Percentiles rank a stretch among this genome's conserved stretches.
Conservation (phyloP, 2,797 vertebrate species). For the Chiroxiphia lanceolata region DNA sequence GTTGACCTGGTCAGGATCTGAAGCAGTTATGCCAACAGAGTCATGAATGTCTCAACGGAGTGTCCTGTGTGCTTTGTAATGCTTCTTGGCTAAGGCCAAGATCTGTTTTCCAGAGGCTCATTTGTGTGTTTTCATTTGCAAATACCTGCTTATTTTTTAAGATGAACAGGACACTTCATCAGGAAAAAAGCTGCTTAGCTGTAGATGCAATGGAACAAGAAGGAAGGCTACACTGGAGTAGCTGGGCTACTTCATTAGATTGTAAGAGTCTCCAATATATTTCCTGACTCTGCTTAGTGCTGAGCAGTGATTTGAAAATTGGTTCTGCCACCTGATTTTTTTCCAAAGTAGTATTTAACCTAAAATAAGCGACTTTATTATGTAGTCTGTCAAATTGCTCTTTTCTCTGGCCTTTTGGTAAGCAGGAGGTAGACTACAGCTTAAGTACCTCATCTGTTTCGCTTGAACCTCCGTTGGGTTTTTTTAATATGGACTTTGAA, state of each 20-base stretch:
- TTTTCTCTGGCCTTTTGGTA: neutral
- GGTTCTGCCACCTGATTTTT: neutral
- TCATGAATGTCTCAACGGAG: neutral
- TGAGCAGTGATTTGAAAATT: neutral
- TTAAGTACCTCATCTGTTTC: neutral
- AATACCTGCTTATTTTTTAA: neutral
- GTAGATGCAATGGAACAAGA: neutral
- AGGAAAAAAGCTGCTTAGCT: neutral
- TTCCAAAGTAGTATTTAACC: neutral
- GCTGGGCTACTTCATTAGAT: rapidly evolving
- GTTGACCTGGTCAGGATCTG: neutral
- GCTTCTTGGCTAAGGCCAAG: neutral
- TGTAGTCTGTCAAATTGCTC: neutral
- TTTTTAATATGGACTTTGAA: neutral
- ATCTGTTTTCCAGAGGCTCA: neutral
- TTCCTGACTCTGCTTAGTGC: neutral
- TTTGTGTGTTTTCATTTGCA: neutral
- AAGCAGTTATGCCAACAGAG: neutral
- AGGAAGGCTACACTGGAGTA: neutral
- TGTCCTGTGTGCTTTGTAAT: neutral
- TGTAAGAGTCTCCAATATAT: neutral
- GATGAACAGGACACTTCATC: neutral
- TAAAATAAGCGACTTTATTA: neutral
- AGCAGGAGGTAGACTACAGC: neutral
- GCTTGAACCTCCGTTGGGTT: rapidly evolving